Evolutionary conservation across 2,888 invertebrate genomes (phyloP), one percentile per base, ranked within the genome.

Genomic region (Eustalomyia histrio): DNA sequence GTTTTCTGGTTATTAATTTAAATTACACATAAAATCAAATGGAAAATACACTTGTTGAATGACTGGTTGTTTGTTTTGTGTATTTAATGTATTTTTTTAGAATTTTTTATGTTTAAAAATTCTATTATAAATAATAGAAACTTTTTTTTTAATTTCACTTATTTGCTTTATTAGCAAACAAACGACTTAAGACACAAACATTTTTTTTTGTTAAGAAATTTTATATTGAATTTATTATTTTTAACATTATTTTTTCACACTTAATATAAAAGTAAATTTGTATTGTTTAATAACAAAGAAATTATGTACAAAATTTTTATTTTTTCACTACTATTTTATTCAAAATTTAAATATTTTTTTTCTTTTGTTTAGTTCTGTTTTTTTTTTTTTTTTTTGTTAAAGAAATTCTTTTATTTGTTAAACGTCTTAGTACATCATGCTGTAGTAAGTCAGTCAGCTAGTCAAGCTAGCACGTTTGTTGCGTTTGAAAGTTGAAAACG

Each of bases 401-500:
- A 33, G 29, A 63, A n/a, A 21, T 50, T 63, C 47, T 60, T 60
- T 29, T 6, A 29, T 29, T 29, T 58, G 39, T 69, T 14, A 50
- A 35, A n/a, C 10, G n/a, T 35, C 43, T 12, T 10, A 53, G 10
- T 17, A n/a, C 35, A 58, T 60, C 18, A 43, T 68, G 43, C 21
- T 6, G 43, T 47, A 33, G 58, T 29, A 47, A 65, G n/a, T n/a
- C 43, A 47, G n/a, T 10, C 43, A 47, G n/a, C n/a, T n/a, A n/a
- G 43, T 14, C 16, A 47, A 29, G 43, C 43, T 6, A 47, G 83
- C 82, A 87, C 86, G 86, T 87, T 86, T 82, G 85, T 83, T 83
- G 72, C 76, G 83, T 83, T 80, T 83, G 84, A 86, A 84, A 84
- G 85, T 79, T 84, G 85, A 86, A 86, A 87, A 84, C 78, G 83